A percentile compares a stretch with the other conserved stretches of the same genome.
phyloP scores from a whole-genome alignment of 2,113 vertebrate genomes.

The Diglossa brunneiventris region DNA sequence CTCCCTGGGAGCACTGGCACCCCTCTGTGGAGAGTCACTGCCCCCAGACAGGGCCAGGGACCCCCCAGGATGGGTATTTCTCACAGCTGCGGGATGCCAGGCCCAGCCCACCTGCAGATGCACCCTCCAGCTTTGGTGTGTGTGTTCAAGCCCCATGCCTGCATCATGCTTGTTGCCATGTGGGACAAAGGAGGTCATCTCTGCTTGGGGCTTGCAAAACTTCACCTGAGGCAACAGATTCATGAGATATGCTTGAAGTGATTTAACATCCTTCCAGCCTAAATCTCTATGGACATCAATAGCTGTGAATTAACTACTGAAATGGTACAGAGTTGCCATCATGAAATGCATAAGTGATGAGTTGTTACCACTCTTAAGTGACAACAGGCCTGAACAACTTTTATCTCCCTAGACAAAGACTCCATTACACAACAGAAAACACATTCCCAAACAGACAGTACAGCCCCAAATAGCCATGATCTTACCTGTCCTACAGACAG shows the following conservation, averaged over 20 bases:
- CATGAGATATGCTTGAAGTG: neutral
- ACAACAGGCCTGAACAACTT: neutral
- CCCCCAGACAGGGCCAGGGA: neutral
- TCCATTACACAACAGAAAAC: neutral
- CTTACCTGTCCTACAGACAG: neutral
- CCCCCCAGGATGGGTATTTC: neutral
- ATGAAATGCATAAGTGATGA: neutral
- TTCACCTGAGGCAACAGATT: neutral
- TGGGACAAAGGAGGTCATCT: neutral
- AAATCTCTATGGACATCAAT: fast-evolving
- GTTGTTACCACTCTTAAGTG: neutral
- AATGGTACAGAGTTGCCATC: neutral
- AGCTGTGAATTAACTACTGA: neutral
- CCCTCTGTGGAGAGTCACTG: fast-evolving
- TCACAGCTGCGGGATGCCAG: neutral
- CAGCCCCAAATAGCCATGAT: neutral
- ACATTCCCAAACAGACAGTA: neutral
- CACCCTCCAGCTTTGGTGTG: neutral
- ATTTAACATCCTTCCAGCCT: neutral
- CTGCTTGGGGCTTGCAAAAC: neutral
- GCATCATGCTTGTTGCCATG: neutral
- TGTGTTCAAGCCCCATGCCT: neutral
- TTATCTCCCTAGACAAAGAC: neutral
- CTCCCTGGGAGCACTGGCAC: neutral
- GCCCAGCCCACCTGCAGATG: neutral